A percentile compares a stretch with the other conserved stretches of the same genome.
Conservation (phyloP, 2,113 vertebrate species). For the Vanacampus margaritifer region DNA sequence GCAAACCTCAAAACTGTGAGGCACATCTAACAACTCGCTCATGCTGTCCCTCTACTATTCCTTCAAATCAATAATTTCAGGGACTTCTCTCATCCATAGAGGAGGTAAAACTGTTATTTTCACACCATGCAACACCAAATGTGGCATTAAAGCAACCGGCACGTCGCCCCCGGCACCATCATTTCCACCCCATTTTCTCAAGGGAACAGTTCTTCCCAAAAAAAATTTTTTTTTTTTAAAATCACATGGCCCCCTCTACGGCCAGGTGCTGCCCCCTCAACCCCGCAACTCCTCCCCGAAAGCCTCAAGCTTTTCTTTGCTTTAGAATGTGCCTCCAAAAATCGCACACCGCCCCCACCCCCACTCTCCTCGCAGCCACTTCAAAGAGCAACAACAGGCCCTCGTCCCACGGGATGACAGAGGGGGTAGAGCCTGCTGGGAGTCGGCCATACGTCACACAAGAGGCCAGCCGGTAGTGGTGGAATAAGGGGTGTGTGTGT, state of each 20-base stretch:
- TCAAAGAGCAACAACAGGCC: conserved; percentile 73
- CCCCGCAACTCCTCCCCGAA: conserved; percentile 53
- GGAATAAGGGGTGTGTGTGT: conserved; percentile 43
- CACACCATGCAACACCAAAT: conserved; percentile 32
- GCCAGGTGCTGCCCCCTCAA: conserved; percentile 66
- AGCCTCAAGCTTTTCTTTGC: conserved; percentile 67
- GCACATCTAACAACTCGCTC: neutral
- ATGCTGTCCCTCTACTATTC: conserved; percentile 14
- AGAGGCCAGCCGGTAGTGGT: conserved; percentile 63
- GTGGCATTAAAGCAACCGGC: conserved; percentile 56
- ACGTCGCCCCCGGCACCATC: conserved; percentile 38
- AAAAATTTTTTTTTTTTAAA: too few species aligned
- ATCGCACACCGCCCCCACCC: conserved; percentile 61
- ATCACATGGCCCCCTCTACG: conserved; percentile 54
- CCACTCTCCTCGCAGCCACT: conserved; percentile 69
- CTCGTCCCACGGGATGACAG: conserved; percentile 60
- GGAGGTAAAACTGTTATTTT: conserved; percentile 9
- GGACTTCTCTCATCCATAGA: conserved; percentile 23
- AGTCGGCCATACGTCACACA: conserved; percentile 64
- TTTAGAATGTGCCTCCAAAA: conserved; percentile 71
- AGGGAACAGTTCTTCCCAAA: conserved; percentile 57
- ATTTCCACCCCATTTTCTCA: conserved; percentile 56
- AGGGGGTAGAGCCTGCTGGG: conserved; percentile 60
- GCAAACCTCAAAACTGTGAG: too few species aligned
- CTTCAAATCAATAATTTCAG: conserved; percentile 20